phyloP scores from a whole-genome alignment of 2,113 vertebrate genomes.

The Bos javanicus region DNA sequence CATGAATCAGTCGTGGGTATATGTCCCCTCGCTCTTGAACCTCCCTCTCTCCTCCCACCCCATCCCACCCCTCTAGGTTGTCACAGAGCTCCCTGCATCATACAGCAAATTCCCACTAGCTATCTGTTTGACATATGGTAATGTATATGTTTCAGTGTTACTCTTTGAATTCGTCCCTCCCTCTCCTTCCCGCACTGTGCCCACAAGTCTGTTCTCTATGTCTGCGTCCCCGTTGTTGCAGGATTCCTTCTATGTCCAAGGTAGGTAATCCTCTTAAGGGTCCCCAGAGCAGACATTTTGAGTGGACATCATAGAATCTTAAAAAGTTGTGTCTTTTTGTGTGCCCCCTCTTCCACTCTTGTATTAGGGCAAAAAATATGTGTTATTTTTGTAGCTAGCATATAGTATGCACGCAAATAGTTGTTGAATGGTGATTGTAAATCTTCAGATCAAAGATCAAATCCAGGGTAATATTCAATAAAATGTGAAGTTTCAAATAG shows the following conservation, averaged over 20 bases:
- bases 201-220: not conserved
- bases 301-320: not conserved
- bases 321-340: not conserved
- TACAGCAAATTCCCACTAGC: not conserved
- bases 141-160: not conserved
- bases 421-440: not conserved
- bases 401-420: not conserved
- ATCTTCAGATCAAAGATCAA: not conserved
- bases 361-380: not conserved
- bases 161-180: not conserved
- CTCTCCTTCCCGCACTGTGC: not conserved
- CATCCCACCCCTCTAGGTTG: not conserved
- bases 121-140: not conserved
- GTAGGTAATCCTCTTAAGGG: not conserved
- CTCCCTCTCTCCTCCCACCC: not conserved
- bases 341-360: not conserved
- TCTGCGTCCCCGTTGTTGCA: not conserved
- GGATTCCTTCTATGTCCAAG: not conserved
- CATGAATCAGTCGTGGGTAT: not conserved
- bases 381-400: not conserved
- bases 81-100: not conserved
- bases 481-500: not conserved
- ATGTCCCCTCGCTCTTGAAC: not conserved
- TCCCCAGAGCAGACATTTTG: not conserved
- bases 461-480: not conserved